Base-by-base conservation (phyloP, 2,113 vertebrate genomes). In the Piaya cayana region DNA sequence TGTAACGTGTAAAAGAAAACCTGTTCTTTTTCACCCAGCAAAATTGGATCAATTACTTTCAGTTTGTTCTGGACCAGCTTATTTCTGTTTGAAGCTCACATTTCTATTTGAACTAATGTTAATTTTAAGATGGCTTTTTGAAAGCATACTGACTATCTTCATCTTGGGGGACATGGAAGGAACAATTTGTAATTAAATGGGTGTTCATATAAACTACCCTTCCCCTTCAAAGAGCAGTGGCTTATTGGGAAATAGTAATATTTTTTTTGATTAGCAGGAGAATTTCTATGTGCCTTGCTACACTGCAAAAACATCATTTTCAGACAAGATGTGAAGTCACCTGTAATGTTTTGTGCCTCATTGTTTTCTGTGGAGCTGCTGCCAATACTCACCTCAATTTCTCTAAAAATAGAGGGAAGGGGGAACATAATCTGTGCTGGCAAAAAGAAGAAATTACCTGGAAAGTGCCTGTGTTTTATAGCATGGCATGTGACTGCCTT, bases 201-300 rank as follows among this genome's bases (percentile, higher is more conserved):
- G 1, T 34, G 4, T 45, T 58, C 4, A 7, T 55, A 37, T 37
- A 50, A 84, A 55, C 5, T 0, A 39, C 32, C 8, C 8, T 1
- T 3, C 3, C 3, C 10, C 32, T 5, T 4, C 12, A 59, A 47
- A 19, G 30, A 64, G 15, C 14, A 27, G n/a, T 47, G 86, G 21
- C 23, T 32, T 70, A 26, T 49, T 87, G 25, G 50, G n/a, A 63
- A 64, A 58, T 34, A 75, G 43, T 19, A 11, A 2, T 69, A 49
- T 74, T 75, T 30, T n/a, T n/a, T 58, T 78, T 36, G 29, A 20
- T 71, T 68, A 72, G 26, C 21, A 34, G 37, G 17, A 67, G 17
- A 64, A 72, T 64, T 75, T 4, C 18, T 71, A 63, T 45, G 21
- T 62, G 14, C 32, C 34, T 53, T 59, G 53, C 47, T 82, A 1